Evolutionary conservation across 2,113 vertebrate species (phyloP).

Genomic region (Tenrec ecaudatus): DNA sequence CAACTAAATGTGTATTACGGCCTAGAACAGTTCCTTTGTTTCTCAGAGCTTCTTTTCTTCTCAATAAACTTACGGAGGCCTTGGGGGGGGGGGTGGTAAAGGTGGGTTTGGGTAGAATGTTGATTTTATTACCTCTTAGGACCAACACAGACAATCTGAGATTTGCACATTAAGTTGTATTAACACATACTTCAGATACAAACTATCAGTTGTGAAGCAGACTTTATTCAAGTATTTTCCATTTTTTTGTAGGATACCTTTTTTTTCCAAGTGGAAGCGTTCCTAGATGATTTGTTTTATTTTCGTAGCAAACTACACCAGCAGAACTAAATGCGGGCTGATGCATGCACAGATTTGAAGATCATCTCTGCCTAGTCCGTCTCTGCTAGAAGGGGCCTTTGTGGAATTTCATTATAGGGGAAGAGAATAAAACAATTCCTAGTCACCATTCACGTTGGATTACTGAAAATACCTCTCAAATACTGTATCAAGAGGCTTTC

Average conservation of each 20-base stretch:
- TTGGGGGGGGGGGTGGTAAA: background rate
- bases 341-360: slow-evolving; percentile 38
- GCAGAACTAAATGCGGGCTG: slow-evolving; percentile 36
- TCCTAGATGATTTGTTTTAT: slow-evolving; percentile 31
- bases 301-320: slow-evolving; percentile 46
- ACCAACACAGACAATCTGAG: slow-evolving; percentile 49
- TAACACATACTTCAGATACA: slow-evolving; percentile 22
- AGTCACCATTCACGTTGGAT: slow-evolving; percentile 54
- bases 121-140: slow-evolving; percentile 51
- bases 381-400: slow-evolving; percentile 19
- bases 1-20: slow-evolving; percentile 41
- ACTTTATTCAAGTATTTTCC: slow-evolving; percentile 10
- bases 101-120: background rate
- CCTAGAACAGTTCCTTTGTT: slow-evolving; percentile 25
- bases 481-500: slow-evolving; percentile 64
- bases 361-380: slow-evolving; percentile 30
- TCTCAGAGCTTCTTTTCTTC: slow-evolving; percentile 51
- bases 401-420: slow-evolving; percentile 58
- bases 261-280: slow-evolving; percentile 44
- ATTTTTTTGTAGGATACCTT: background rate
- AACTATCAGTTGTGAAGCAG: slow-evolving; percentile 49
- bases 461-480: slow-evolving; percentile 69
- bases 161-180: slow-evolving; percentile 20
- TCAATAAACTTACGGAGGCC: background rate
- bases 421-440: slow-evolving; percentile 52